Conservation (phyloP, 2,113 vertebrate genomes). For the Rhinichthys klamathensis region DNA sequence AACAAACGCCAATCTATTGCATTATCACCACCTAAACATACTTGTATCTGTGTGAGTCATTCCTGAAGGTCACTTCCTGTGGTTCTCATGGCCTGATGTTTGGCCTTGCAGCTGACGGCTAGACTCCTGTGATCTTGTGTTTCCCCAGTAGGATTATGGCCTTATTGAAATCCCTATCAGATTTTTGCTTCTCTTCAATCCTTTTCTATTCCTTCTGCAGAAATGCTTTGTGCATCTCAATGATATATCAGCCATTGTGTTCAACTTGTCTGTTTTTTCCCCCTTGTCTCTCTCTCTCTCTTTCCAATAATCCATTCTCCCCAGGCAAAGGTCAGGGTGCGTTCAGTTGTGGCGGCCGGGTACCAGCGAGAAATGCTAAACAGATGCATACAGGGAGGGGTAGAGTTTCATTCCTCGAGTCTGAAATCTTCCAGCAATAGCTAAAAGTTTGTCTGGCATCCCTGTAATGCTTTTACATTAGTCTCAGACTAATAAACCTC, state of each 20-base stretch:
- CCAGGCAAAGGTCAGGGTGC: slow-evolving; percentile 52
- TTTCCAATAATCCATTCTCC: slow-evolving; percentile 52
- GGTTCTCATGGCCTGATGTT: slow-evolving; percentile 20
- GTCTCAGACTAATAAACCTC: not conserved
- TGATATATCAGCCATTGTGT: slow-evolving; percentile 52
- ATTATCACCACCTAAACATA: not conserved
- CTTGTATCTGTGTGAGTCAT: not conserved
- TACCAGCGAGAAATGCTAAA: slow-evolving; percentile 37
- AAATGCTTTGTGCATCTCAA: slow-evolving; percentile 52
- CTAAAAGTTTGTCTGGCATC: slow-evolving; percentile 13
- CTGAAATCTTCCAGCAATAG: slow-evolving; percentile 1
- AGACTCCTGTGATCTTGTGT: slow-evolving; percentile 31
- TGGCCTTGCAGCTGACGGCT: slow-evolving; percentile 5
- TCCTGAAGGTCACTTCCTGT: slow-evolving; percentile 34
- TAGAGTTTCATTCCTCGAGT: slow-evolving; percentile 14
- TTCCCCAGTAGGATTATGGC: slow-evolving; percentile 40
- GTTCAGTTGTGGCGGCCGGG: slow-evolving; percentile 28
- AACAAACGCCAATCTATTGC: not conserved
- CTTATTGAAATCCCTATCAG: slow-evolving; percentile 41
- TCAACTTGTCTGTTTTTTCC: not conserved
- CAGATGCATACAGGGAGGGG: slow-evolving; percentile 31
- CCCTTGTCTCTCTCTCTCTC: not conserved
- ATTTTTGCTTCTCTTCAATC: slow-evolving; percentile 29
- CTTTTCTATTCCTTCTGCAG: slow-evolving; percentile 34
- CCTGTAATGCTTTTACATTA: not conserved